These are phyloP conservation scores for Drosophila fulvimacula DNA, from an alignment of 2,888 invertebrate species.

Conservation along the genomic window DNA sequence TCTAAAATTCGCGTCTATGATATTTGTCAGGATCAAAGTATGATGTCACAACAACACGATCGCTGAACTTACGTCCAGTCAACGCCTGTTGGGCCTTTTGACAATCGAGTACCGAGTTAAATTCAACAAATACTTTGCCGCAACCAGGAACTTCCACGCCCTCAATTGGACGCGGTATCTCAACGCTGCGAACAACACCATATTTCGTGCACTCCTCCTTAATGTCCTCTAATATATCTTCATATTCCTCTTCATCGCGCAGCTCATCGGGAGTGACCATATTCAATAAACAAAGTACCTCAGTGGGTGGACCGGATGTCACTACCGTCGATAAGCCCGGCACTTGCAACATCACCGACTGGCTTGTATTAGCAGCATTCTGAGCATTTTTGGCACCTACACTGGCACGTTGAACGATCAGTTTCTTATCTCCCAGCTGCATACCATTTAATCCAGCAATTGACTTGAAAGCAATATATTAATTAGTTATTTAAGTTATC, in stretches of 20 bases:
- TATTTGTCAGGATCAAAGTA: conserved; percentile 99
- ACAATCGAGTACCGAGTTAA: conserved; percentile 97
- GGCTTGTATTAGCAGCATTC: conserved; percentile 87
- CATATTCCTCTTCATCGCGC: conserved; percentile 98
- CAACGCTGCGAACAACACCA: conserved; percentile 97
- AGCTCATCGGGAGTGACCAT: conserved; percentile 99
- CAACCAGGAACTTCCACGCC: conserved; percentile 98
- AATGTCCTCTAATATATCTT: conserved; percentile 99
- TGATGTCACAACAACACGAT: conserved; percentile 98
- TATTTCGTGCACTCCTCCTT: conserved; percentile 99
- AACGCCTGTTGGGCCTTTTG: conserved; percentile 99
- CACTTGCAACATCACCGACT: conserved; percentile 76
- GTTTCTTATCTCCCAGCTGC: conserved; percentile 99
- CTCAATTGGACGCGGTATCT: conserved; percentile 98
- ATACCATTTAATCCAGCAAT: conserved; percentile 99
- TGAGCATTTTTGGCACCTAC: conserved; percentile 98
- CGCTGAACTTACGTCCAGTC: conserved; percentile 98
- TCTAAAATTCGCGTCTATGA: conserved; percentile 97
- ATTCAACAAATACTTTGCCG: conserved; percentile 99
- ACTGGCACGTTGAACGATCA: conserved; percentile 98
- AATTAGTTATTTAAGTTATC: background rate
- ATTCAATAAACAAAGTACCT: conserved; percentile 97
- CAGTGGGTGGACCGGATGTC: conserved; percentile 96
- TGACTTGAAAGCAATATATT: conserved; percentile 87
- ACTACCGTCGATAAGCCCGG: conserved; percentile 96